Base-by-base conservation (phyloP, 1,140 invertebrate species). In the Apis dorsata region DNA sequence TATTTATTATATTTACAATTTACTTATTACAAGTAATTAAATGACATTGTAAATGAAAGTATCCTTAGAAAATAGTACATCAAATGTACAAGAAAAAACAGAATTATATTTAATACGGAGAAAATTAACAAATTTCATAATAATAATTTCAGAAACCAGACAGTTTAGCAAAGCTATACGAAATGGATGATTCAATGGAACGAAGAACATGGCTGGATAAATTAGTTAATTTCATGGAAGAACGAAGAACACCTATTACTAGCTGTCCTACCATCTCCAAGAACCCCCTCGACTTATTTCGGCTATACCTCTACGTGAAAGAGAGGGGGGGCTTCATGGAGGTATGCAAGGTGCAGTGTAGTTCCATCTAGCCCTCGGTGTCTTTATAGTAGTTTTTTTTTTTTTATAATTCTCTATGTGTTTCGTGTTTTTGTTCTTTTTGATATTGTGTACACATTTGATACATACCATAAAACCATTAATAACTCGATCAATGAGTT, bases 261-360 rank as follows among this genome's bases (percentile, higher is more conserved):
- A 97, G 98, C 88, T 98, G 98, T 95, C 99, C 99, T 68, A 98
- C 98, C 90, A 99, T 99, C 94, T 98, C 97, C 94, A 99, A 99
- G 95, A 98, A 99, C 95, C 98, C 98, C 90, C 96, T 99, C 90
- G 99, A 99, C 96, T 96, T 99, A 89, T 99, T 98, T 96, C 96
- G 97, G 91, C 96, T 99, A 89, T 99, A 99, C 94, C 95, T 97
- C 93, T 97, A 97, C 94, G 98, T 99, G 91, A 98, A 98, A 95
- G 98, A 99, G 91, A 96, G 98, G 92, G 98, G 98, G 92, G 99
- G 99, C 92, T 99, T 99, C 96, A 96, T 98, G 94, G 98, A 99
- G 97, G 98, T 99, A 96, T 96, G 96, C 95, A 96, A 96, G 95
- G 95, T 96, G 94, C 95, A 95, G 95, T 96, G 95, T 95, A 95